Conservation (phyloP, 1,140 invertebrate species). For the Scaptomyza graminum region DNA sequence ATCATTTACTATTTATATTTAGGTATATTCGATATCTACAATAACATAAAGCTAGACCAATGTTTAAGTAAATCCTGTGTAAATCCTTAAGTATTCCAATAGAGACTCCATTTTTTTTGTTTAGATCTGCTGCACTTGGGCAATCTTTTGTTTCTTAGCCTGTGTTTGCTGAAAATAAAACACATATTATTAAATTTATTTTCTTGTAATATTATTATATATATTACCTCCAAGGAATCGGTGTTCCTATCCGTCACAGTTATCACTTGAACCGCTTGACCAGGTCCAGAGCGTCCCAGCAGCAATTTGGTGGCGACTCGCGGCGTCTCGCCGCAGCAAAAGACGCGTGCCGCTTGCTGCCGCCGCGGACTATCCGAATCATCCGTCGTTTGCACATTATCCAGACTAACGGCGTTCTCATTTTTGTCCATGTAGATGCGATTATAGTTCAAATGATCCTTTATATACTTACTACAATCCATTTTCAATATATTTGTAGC, state of each 20-base stretch:
- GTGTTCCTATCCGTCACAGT: conserved; percentile 52
- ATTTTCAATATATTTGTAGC: conserved; percentile 23
- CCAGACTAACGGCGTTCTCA: conserved; percentile 46
- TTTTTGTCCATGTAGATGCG: conserved; percentile 68
- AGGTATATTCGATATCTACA: conserved; percentile 35
- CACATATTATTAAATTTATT: not conserved
- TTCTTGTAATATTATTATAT: not conserved
- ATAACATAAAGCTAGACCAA: conserved; percentile 45
- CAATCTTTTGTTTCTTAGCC: conserved; percentile 68
- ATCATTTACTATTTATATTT: conserved; percentile 33
- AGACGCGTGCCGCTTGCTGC: conserved; percentile 60
- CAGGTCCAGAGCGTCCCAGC: conserved; percentile 60
- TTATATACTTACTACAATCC: conserved; percentile 82
- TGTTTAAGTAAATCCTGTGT: conserved; percentile 35
- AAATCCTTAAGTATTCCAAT: conserved; percentile 14
- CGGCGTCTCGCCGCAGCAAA: conserved; percentile 73
- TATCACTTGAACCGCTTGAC: conserved; percentile 77
- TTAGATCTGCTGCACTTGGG: conserved; percentile 63
- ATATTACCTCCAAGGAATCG: conserved; percentile 34
- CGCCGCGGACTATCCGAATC: conserved; percentile 66
- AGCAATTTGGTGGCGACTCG: conserved; percentile 56
- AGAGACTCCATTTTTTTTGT: not conserved
- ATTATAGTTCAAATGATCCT: conserved; percentile 72
- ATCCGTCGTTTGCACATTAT: conserved; percentile 71
- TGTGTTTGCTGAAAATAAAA: conserved; percentile 28